Conservation (phyloP, 2,797 vertebrate genomes). For the Anas georgica region DNA sequence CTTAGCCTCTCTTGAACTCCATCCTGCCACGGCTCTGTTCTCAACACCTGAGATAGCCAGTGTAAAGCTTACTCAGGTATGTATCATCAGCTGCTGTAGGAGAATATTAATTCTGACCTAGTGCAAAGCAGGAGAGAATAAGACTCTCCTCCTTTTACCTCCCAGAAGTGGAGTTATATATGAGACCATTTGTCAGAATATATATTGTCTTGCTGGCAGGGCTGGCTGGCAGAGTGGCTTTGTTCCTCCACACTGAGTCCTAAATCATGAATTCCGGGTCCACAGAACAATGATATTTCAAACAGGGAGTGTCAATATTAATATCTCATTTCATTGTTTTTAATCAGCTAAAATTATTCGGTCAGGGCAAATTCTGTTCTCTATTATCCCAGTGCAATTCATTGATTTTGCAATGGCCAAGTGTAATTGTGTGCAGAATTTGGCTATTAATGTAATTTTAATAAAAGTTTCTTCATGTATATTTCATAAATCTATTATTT, state of each 20-base stretch:
- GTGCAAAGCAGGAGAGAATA: not conserved
- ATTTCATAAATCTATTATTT: conserved; percentile 63
- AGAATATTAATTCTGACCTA: not conserved
- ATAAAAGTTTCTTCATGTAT: conserved; percentile 68
- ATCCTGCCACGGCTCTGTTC: not conserved
- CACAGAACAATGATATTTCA: not conserved
- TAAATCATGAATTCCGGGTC: conserved; percentile 1
- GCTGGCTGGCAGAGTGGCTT: not conserved
- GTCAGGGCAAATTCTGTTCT: conserved; percentile 23
- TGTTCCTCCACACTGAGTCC: not conserved
- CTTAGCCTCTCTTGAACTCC: not conserved
- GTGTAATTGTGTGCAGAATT: conserved; percentile 69
- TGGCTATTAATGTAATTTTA: conserved; percentile 67
- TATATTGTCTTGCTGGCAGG: not conserved
- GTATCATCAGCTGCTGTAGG: not conserved
- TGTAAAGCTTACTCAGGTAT: not conserved
- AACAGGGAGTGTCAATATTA: conserved; percentile 51
- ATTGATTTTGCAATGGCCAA: conserved; percentile 49
- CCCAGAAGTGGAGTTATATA: not conserved
- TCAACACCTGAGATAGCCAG: not conserved
- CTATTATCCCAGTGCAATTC: conserved; percentile 51
- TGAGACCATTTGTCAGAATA: conserved; percentile 4
- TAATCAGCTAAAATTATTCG: conserved; percentile 55
- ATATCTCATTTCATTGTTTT: conserved; percentile 56
- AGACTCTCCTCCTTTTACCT: not conserved